Evolutionary conservation across 2,113 vertebrate species (phyloP), one percentile per base, ranked within the genome.

Genomic region (Aepyceros melampus): DNA sequence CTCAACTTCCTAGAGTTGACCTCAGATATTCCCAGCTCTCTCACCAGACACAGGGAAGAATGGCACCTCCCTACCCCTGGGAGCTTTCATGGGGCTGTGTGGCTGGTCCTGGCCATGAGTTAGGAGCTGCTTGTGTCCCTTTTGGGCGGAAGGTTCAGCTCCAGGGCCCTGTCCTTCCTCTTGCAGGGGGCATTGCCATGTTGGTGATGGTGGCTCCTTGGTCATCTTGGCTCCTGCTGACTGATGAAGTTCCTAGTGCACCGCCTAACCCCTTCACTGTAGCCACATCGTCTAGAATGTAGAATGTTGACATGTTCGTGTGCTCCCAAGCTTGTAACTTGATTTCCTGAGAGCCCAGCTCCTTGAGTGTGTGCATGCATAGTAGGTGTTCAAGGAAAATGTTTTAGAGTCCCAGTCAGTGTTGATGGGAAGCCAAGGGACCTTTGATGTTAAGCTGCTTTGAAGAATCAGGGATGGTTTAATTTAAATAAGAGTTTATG

Each of bases 261-360:
- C 45, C 9, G 15, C 21, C 0, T 3, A 6, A 9, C n/a, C 14
- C 55, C 47, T 36, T 29, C 15, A 1, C 7, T 31, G 8, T 8
- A n/a, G 84, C 74, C 4, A 1, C 2, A 1, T n/a, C 45, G 0
- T 64, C n/a, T 29, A 53, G 93, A 49, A 43, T 7, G 58, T 15
- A n/a, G 45, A 3, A 8, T 45, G 27, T 27, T 15, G 33, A 4
- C 7, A 2, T 1, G 36, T 29, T 14, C 36, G 62, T 64, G 40
- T 47, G 91, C 60, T 15, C 11, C 4, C 2, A 9, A 11, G 64
- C 3, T 7, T 33, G 43, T 5, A 56, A 5, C 53, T 25, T 8
- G 31, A 1, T 6, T 71, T 60, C 10, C 51, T 15, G 2, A 10
- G 40, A 82, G 81, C 36, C 21, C 51, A 19, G 36, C 45, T 27